A percentile compares a stretch with the other conserved stretches of the same genome.
phyloP scores from a whole-genome alignment of 2,888 invertebrate species.

The Lasioglossum leucozonium region DNA sequence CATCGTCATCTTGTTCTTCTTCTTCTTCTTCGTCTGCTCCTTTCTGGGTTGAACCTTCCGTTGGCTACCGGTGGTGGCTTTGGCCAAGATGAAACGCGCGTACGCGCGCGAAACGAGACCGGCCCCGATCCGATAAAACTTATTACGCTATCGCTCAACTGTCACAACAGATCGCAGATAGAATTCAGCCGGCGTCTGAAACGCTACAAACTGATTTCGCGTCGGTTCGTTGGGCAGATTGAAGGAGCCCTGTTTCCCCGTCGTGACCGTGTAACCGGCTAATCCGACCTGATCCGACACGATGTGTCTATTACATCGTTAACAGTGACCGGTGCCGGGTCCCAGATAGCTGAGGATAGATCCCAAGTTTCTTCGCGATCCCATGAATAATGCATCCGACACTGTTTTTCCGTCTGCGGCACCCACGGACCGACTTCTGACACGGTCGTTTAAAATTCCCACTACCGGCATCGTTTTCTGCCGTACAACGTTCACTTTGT shows the following conservation, averaged over 20 bases:
- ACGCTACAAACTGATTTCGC: constrained; percentile 63
- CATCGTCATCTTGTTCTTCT: neutral
- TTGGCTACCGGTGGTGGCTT: constrained; percentile 50
- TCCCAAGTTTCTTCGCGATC: constrained; percentile 29
- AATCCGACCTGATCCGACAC: constrained; percentile 65
- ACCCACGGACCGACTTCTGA: neutral
- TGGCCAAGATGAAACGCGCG: constrained; percentile 51
- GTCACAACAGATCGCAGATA: constrained; percentile 79
- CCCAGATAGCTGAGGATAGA: constrained; percentile 38
- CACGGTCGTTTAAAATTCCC: neutral
- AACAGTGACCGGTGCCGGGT: constrained; percentile 23
- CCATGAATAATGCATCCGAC: neutral
- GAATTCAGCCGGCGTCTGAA: constrained; percentile 69
- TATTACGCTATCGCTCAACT: constrained; percentile 76
- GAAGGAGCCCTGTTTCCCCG: constrained; percentile 41
- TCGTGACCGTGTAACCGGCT: constrained; percentile 58
- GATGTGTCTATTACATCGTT: constrained; percentile 64
- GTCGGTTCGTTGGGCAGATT: constrained; percentile 50
- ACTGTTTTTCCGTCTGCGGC: neutral
- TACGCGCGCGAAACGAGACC: constrained; percentile 49
- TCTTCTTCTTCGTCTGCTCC: constrained; percentile 31
- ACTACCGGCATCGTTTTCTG: neutral
- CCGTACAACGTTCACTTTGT: no score
- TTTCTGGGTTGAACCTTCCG: neutral
- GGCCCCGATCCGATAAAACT: constrained; percentile 66